Conservation (phyloP, 2,888 invertebrate genomes). For the Hydrotaea cyrtoneurina region DNA sequence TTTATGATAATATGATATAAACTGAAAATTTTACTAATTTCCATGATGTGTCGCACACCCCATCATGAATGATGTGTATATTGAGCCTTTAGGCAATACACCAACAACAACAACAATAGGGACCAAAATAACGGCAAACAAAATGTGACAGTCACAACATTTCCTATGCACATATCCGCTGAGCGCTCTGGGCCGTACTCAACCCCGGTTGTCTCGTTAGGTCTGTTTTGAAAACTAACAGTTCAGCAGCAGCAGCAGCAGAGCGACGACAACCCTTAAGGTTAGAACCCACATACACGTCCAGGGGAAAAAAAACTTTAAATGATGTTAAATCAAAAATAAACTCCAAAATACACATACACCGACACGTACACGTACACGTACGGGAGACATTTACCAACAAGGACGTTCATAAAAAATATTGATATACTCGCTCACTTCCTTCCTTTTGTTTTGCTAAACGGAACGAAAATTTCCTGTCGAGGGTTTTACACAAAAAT, state of each 20-base stretch:
- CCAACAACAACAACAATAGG: neutral
- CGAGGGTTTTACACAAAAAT: neutral
- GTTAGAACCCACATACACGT: neutral
- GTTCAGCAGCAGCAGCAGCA: too few relatives aligned
- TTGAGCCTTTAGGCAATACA: conserved; percentile 22
- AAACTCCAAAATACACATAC: neutral
- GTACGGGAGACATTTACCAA: neutral
- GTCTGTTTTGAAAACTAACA: neutral
- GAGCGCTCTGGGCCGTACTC: neutral
- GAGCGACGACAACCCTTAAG: neutral
- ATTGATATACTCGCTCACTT: neutral
- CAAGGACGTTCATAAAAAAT: conserved; percentile 3
- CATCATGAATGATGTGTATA: conserved; percentile 27
- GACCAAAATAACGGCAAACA: neutral
- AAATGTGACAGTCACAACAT: conserved; percentile 16
- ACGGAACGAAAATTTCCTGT: neutral
- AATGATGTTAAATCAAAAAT: conserved; percentile 6
- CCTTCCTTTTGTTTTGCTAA: neutral
- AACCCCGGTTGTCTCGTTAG: neutral
- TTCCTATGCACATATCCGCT: conserved; percentile 7
- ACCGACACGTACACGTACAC: too few relatives aligned
- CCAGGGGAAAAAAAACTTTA: neutral
- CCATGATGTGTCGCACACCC: neutral
- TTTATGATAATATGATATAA: conserved; percentile 33
- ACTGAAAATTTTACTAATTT: conserved; percentile 32